Conservation (phyloP, 2,888 invertebrate genomes). For the Eupithecia pulchellata region DNA sequence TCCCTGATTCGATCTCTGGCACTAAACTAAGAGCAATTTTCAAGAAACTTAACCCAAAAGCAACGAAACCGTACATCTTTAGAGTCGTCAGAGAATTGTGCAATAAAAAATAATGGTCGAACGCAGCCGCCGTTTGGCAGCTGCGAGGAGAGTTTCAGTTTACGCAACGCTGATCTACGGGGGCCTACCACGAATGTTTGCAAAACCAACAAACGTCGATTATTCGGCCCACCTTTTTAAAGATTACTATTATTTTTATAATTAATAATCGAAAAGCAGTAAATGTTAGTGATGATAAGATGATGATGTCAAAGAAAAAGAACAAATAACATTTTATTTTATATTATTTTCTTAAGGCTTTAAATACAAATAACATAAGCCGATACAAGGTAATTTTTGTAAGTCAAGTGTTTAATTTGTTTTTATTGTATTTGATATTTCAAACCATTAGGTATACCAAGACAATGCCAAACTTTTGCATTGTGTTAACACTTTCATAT, state of each 20-base stretch:
- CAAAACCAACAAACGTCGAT: not conserved
- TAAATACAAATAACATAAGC: not conserved
- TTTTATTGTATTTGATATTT: not conserved
- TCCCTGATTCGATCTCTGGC: conserved; percentile 10
- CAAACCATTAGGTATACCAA: not conserved
- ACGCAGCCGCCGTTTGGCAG: conserved; percentile 45
- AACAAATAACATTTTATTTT: too few species aligned
- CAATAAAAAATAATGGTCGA: conserved; percentile 47
- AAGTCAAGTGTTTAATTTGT: not conserved
- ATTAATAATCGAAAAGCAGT: not conserved
- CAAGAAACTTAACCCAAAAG: conserved; percentile 25
- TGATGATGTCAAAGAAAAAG: not conserved
- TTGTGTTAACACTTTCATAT: not conserved
- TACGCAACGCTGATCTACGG: conserved; percentile 35
- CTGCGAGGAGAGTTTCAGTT: conserved; percentile 29
- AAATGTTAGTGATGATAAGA: not conserved
- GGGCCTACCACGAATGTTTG: conserved; percentile 23
- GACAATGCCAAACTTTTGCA: not conserved
- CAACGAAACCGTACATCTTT: conserved; percentile 26
- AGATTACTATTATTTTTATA: too few species aligned
- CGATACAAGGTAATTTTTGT: not conserved
- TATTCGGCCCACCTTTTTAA: too few species aligned
- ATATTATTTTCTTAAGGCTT: too few species aligned
- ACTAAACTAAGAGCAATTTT: conserved; percentile 4
- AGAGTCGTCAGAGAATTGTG: conserved; percentile 46